Evolutionary conservation across 2,113 vertebrate genomes (phyloP), one percentile per base, ranked within the genome.

Genomic region (Heterotis niloticus): DNA sequence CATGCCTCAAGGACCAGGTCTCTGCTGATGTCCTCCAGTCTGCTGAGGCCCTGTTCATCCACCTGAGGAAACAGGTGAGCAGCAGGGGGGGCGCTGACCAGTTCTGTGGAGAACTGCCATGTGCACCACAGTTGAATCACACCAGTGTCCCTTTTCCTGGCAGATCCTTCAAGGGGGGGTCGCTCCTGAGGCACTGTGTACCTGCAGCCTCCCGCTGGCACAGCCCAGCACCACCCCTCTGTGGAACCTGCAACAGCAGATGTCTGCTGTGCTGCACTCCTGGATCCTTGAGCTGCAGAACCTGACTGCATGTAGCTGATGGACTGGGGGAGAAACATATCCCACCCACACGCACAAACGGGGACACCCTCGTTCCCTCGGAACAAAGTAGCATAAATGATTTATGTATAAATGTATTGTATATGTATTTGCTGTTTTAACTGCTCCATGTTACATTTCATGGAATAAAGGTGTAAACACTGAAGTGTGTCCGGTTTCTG

Each of bases 1-100:
- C 24, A 54, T 74, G 71, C 18, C 23, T 74, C 52, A 28, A 59
- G 54, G 54, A 59, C n/a, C 71, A 74, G 0, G 54, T 74, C 11
- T 57, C 71, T 23, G 20, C 12, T 16, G 71, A 74, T 74, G n/a
- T 74, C 26, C 18, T 64, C 26, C n/a, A 62, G 26, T 75, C 59
- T 2, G 74, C 59, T n/a, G 2, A 14, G 74, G 34, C 74, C 28
- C 74, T 75, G 9, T 26, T 18, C 20, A 23, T 62, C 18, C 56
- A 74, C 54, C 71, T 74, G 52, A 26, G 51, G 52, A 74, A 74
- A 57, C 71, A 74, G 71, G 71, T 74, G 71, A 12, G n/a, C 13
- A 57, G 54, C 52, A 75, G 28, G 26, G 4, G 67, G 28, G 1
- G 67, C 12, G 1, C 5, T 69, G 34, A 44, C 34, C 34, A 44